Base-by-base conservation (phyloP, 2,888 invertebrate species). In the Lymantria monacha region DNA sequence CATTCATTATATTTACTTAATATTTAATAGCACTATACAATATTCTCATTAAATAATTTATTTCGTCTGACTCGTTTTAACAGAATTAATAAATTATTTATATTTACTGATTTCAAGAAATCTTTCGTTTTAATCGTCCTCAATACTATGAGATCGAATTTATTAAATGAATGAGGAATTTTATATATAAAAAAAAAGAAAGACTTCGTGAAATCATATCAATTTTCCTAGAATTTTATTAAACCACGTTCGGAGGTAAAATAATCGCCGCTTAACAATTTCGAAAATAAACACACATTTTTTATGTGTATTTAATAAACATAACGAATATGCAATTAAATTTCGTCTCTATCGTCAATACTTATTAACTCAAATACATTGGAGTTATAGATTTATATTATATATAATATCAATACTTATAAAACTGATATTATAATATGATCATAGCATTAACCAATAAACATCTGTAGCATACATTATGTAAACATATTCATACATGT, bases 71-170 rank as follows among this genome's bases (percentile, higher is more conserved):
- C n/a, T 51, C 55, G 61, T 60, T 61, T 55, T 62, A 64, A 46
- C 57, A 51, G 57, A 64, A 61, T 61, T 55, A 61, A 63, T 61
- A 63, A 66, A 63, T 61, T 63, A 51, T 63, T 69, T 69, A 49
- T n/a, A n/a, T n/a, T 22, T 22, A 30, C 56, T 55, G 57, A 67
- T 66, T 69, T 57, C 66, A 67, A 62, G 7, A 67, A 71, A 64
- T 60, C 65, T 70, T 69, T 74, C 57, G 65, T 70, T 65, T 53
- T 59, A n/a, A 69, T 61, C 50, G 10, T 40, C 70, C 68, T 66
- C 73, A 65, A 66, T 59, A 46, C 63, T 54, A 67, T 83, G 82
- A 83, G 82, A 83, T 83, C 82, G 79, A 75, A 68, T 57, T n/a
- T 55, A 64, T 75, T 66, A 54, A 61, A 55, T 64, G 61, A 66